phyloP scores from a whole-genome alignment of 2,888 invertebrate species.

The Phlogophora meticulosa region DNA sequence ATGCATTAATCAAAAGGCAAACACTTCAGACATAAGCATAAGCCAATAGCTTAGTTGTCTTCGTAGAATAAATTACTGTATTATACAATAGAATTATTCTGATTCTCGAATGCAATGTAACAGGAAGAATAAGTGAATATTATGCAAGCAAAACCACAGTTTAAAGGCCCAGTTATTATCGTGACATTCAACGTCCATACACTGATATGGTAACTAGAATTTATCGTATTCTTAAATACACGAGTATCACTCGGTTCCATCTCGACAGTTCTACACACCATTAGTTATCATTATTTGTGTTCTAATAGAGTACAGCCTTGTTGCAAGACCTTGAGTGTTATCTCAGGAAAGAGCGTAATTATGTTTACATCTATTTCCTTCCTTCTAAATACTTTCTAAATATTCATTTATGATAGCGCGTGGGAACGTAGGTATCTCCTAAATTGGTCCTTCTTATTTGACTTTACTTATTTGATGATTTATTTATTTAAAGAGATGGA shows the following conservation, averaged over 20 bases:
- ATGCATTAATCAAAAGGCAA: conserved; percentile 31
- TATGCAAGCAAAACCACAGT: conserved; percentile 12
- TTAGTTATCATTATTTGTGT: conserved; percentile 48
- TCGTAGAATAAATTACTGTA: conserved; percentile 17
- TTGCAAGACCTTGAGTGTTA: conserved; percentile 43
- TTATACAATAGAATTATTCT: not conserved
- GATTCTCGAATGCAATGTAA: conserved; percentile 13
- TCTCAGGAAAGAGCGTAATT: conserved; percentile 24
- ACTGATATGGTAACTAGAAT: conserved; percentile 55
- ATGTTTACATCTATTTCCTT: conserved; percentile 26
- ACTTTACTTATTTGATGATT: not conserved
- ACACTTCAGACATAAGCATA: conserved; percentile 10
- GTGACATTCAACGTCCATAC: conserved; percentile 36
- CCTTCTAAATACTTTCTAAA: conserved; percentile 25
- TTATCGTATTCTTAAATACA: conserved; percentile 49
- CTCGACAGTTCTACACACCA: conserved; percentile 35
- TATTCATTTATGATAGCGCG: conserved; percentile 30
- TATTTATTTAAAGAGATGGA: not conserved
- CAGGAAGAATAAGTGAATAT: conserved; percentile 19
- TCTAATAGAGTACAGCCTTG: conserved; percentile 42
- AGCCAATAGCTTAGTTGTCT: conserved; percentile 7
- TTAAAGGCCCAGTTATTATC: conserved; percentile 10
- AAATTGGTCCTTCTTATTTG: not conserved
- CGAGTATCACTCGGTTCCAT: not conserved
- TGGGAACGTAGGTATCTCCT: conserved; percentile 22